These are phyloP conservation scores for Orchestia grillus DNA, from an alignment of 1,140 invertebrate genomes.

Conservation along the genomic window DNA sequence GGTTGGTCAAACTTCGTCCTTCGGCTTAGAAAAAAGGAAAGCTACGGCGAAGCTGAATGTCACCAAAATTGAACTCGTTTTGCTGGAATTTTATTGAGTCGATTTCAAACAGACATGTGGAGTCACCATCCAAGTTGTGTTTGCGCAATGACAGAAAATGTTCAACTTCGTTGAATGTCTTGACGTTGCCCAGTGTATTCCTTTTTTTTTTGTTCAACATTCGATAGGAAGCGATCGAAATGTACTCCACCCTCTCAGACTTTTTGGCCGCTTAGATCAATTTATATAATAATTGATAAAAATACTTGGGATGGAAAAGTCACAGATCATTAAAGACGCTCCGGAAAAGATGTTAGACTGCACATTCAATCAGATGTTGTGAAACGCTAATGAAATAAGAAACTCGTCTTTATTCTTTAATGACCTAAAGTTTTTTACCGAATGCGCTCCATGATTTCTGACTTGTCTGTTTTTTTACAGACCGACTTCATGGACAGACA, in stretches of 20 bases:
- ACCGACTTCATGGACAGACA: neutral
- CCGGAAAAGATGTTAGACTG: too few relatives aligned
- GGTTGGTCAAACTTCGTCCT: neutral
- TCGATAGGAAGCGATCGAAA: neutral
- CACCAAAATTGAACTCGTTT: neutral
- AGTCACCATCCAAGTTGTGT: neutral
- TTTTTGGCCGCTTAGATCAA: too few relatives aligned
- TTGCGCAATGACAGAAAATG: neutral
- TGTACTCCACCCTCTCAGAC: too few relatives aligned
- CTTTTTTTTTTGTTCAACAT: neutral
- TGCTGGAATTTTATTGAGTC: neutral
- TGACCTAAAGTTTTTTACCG: too few relatives aligned
- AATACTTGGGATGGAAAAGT: too few relatives aligned
- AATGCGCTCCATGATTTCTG: neutral
- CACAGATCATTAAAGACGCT: too few relatives aligned
- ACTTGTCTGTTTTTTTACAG: neutral
- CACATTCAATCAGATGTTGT: too few relatives aligned
- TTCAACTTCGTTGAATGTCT: neutral
- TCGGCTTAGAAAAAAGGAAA: neutral
- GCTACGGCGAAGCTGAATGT: neutral
- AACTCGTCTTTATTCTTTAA: neutral
- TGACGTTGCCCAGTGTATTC: neutral
- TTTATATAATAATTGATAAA: too few relatives aligned
- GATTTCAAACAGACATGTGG: neutral
- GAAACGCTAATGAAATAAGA: too few relatives aligned